phyloP scores from a whole-genome alignment of 2,113 vertebrate genomes.

The Candoia aspera region DNA sequence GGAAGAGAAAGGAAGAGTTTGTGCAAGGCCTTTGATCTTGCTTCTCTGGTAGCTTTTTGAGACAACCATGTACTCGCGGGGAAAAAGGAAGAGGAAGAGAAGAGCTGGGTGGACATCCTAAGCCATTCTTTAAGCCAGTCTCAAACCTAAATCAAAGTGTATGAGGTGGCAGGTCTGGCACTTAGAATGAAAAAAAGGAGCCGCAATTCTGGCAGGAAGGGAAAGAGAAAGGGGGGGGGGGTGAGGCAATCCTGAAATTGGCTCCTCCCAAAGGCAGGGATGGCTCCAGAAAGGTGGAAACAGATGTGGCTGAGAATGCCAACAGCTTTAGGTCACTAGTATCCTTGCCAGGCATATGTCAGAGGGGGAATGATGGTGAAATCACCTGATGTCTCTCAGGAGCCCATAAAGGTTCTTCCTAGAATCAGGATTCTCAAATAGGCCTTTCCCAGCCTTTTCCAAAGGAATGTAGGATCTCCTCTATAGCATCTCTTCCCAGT shows the following conservation, averaged over 20 bases:
- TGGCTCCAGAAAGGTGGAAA: conserved; percentile 36
- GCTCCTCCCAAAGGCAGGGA: conserved; percentile 17
- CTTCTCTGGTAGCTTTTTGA: conserved; percentile 4
- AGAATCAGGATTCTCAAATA: not conserved
- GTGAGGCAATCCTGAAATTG: not conserved
- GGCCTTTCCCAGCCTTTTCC: not conserved
- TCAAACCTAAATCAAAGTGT: not conserved
- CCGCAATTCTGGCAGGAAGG: conserved; percentile 7
- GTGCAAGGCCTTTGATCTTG: conserved; percentile 14
- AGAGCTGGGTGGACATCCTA: not conserved
- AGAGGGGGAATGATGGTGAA: not conserved
- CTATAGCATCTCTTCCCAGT: not conserved
- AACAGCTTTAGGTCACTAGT: conserved; percentile 18
- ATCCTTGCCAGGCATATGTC: conserved; percentile 2
- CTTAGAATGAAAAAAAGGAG: conserved; percentile 4
- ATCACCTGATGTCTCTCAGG: not conserved
- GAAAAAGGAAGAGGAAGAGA: conserved; percentile 3
- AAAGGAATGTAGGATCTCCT: not conserved
- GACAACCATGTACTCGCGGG: not conserved
- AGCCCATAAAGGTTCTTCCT: not conserved
- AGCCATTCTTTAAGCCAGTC: conserved; percentile 11
- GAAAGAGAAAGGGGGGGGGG: not conserved
- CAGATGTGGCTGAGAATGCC: conserved; percentile 5
- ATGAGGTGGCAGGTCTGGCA: conserved; percentile 1
- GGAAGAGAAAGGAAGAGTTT: not conserved